Percentiles rank a stretch among this genome's conserved stretches.
Conservation (phyloP, 2,113 vertebrate genomes). For the Chlorodrepanis virens region DNA sequence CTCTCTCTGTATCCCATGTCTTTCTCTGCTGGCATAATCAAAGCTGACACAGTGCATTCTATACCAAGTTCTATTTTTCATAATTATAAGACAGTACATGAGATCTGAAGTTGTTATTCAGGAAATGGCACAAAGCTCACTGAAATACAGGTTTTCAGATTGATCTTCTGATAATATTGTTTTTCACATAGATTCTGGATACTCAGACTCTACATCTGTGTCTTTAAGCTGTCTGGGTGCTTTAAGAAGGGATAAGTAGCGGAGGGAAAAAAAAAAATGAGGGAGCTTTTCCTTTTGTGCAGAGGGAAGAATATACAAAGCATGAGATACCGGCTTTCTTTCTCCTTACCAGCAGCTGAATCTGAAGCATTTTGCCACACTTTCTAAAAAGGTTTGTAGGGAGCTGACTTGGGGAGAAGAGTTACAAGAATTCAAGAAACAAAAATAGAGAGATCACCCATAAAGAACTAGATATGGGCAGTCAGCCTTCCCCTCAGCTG, state of each 20-base stretch:
- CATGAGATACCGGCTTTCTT: background rate
- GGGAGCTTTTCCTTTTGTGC: background rate
- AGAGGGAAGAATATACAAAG: background rate
- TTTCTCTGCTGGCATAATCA: slow-evolving; percentile 17
- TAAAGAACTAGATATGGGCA: background rate
- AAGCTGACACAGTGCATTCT: background rate
- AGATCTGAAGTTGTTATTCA: slow-evolving; percentile 2
- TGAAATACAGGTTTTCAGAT: slow-evolving; percentile 44
- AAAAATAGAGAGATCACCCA: background rate
- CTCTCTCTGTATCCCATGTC: background rate
- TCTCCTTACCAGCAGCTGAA: background rate
- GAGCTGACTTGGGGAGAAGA: background rate
- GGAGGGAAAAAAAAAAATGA: background rate
- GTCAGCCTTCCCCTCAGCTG: background rate
- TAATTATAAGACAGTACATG: slow-evolving; percentile 27
- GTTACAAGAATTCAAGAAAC: background rate
- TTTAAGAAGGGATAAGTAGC: background rate
- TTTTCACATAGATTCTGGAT: slow-evolving; percentile 22
- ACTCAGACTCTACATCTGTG: background rate
- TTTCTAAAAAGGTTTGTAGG: background rate
- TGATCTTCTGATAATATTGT: slow-evolving; percentile 3
- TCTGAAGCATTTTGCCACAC: background rate
- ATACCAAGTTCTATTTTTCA: background rate
- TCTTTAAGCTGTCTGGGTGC: slow-evolving; percentile 10
- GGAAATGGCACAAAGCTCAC: slow-evolving; percentile 21